Evolutionary conservation across 2,888 invertebrate species (phyloP), one percentile per base, ranked within the genome.

Genomic region (Tenthredo scrophulariae): DNA sequence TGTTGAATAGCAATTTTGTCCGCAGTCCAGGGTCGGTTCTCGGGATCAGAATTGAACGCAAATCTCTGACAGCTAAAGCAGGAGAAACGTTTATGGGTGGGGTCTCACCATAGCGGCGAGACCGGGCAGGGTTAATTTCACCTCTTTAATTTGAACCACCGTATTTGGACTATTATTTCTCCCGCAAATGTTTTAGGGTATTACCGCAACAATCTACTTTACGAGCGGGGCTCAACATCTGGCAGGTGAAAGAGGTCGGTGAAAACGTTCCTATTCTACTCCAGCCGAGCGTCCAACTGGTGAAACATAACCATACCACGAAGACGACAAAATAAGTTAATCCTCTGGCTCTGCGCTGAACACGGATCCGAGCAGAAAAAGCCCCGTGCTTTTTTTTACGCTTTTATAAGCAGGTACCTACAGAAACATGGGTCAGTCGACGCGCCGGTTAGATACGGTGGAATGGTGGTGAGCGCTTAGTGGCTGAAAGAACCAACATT

Each of bases 31-130:
- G 10, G 22, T 43, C 40, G 72, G 4, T 74, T 22, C 22, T 29
- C 40, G 72, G 72, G 43, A 43, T 43, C 43, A 43, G 72, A 74
- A 43, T 43, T 74, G 72, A 43, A 74, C 72, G 72, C 72, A 26
- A 74, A 74, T 74, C 72, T 74, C 72, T n/a, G 40, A 43, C 72
- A 43, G 72, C 43, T 22, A 74, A 74, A 43, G 72, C 37, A 74
- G 72, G 72, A 74, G 22, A 22, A 74, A 74, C 72, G 72, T 37
- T 74, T 43, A 74, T 43, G 72, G 72, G 72, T 43, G 43, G 37
- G 62, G 72, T 43, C n/a, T 40, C n/a, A 10, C 43, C 43, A 5
- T 37, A 5, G 72, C 43, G 43, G 29, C 67, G 67, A 67, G 43
- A 74, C 72, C 72, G 13, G 22, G 40, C 22, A n/a, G 72, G 43